These are phyloP conservation scores for Lepidochitona cinerea DNA, from an alignment of 2,888 invertebrate genomes.

Conservation along the genomic window DNA sequence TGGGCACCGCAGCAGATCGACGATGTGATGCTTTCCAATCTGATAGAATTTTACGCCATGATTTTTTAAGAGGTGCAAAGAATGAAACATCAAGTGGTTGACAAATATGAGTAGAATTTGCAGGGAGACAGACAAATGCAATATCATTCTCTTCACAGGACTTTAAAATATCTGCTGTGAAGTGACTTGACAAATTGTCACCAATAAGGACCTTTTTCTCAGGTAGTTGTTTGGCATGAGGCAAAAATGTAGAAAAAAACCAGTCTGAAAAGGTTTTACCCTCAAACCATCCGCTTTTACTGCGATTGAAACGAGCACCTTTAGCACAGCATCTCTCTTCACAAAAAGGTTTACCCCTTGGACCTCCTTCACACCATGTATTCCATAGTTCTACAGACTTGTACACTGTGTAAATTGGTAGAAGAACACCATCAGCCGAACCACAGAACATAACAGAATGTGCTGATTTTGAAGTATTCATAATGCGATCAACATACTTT, in stretches of 20 bases:
- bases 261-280: slow-evolving; percentile 54
- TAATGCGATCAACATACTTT: slow-evolving; percentile 61
- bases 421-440: slow-evolving; percentile 61
- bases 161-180: background rate
- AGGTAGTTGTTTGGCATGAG: slow-evolving; percentile 40
- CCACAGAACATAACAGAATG: slow-evolving; percentile 67
- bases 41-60: background rate
- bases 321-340: too few species aligned
- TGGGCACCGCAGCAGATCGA: background rate
- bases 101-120: background rate
- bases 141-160: background rate
- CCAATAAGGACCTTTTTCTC: slow-evolving; percentile 67
- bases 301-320: slow-evolving; percentile 65
- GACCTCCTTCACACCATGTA: slow-evolving; percentile 69
- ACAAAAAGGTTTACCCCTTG: too few species aligned
- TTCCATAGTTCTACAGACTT: slow-evolving; percentile 68
- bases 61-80: background rate
- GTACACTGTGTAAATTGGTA: slow-evolving; percentile 70
- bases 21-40: background rate
- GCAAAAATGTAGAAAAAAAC: slow-evolving; percentile 52
- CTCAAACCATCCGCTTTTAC: slow-evolving; percentile 64
- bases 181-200: slow-evolving; percentile 57
- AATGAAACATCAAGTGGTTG: background rate
- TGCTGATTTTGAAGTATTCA: slow-evolving; percentile 61
- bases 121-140: background rate